A percentile compares a stretch with the other conserved stretches of the same genome.
Evolutionary conservation across 2,797 vertebrate genomes (phyloP).

Genomic region (Chaunax sp.): DNA sequence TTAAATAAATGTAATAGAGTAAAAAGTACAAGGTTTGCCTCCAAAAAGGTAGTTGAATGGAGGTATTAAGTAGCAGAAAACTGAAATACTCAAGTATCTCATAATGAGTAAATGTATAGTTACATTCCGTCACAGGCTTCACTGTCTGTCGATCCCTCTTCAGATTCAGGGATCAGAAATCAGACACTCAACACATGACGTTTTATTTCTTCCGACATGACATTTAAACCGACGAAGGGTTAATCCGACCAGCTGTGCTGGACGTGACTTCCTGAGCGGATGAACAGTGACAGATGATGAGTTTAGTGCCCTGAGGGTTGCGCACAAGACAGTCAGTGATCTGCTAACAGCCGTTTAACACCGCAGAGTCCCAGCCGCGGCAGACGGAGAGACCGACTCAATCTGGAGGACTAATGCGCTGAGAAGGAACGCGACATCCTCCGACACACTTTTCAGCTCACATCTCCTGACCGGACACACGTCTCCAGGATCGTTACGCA

Average conservation of each 20-base stretch:
- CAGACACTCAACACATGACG: constrained; percentile 7
- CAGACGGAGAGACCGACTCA: constrained; percentile 27
- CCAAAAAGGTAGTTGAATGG: too few relatives aligned
- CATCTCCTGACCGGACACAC: constrained; percentile 20
- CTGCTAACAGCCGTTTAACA: constrained; percentile 67
- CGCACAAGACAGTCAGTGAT: constrained; percentile 75
- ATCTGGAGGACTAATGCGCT: constrained; percentile 27
- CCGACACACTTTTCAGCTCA: not conserved
- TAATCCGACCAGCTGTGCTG: constrained; percentile 71
- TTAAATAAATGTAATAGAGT: too few relatives aligned
- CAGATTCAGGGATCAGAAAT: constrained; percentile 19
- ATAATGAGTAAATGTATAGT: too few relatives aligned
- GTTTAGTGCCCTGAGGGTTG: constrained; percentile 75
- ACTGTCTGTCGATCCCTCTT: not conserved
- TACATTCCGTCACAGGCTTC: not conserved
- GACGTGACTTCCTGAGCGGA: constrained; percentile 72
- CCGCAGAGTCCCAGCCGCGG: constrained; percentile 42
- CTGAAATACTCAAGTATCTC: too few relatives aligned
- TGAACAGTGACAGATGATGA: constrained; percentile 77
- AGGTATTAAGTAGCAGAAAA: too few relatives aligned
- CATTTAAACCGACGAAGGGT: constrained; percentile 53
- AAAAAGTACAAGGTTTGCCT: too few relatives aligned
- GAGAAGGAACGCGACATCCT: too few relatives aligned
- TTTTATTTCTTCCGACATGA: constrained; percentile 38
- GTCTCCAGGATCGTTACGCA: constrained; percentile 59